Conservation (phyloP, 2,113 vertebrate species). For the Alosa alosa region DNA sequence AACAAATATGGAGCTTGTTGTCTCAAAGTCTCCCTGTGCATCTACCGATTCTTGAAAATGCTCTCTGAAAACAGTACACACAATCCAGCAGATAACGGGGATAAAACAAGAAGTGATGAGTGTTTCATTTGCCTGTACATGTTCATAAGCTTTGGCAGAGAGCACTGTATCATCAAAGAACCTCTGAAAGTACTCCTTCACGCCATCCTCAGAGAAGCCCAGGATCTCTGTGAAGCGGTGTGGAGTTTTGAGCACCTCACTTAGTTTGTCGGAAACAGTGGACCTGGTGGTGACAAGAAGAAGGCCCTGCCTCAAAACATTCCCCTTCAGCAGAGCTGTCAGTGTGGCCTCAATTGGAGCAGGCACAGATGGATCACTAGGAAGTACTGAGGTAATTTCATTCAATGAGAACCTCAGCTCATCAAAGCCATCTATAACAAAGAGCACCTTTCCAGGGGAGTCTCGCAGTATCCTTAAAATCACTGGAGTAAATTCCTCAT, state of each 20-base stretch:
- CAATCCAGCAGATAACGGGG: constrained; percentile 36
- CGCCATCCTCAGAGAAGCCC: constrained; percentile 34
- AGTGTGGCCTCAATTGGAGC: constrained; percentile 44
- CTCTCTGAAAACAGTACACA: constrained; percentile 29
- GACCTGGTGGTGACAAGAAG: constrained; percentile 65
- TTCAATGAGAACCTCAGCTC: constrained; percentile 40
- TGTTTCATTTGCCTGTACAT: constrained; percentile 27
- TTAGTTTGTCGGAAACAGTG: constrained; percentile 42
- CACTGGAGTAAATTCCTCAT: background rate
- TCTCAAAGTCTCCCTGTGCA: background rate
- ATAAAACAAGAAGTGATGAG: constrained; percentile 17
- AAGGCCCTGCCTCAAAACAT: constrained; percentile 46
- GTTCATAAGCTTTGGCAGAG: constrained; percentile 19
- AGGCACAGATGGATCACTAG: constrained; percentile 34
- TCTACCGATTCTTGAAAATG: background rate
- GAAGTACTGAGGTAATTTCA: background rate
- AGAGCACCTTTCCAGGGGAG: constrained; percentile 52
- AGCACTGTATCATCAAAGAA: constrained; percentile 25
- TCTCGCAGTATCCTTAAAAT: constrained; percentile 46
- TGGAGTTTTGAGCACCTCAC: constrained; percentile 5
- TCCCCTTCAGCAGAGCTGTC: constrained; percentile 56
- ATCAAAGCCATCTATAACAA: constrained; percentile 64
- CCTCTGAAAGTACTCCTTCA: constrained; percentile 34
- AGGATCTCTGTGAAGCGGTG: constrained; percentile 33
- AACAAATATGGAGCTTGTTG: constrained; percentile 14